These are phyloP conservation scores for Oreotrochilus melanogaster DNA, from an alignment of 2,113 vertebrate species.

Conservation along the genomic window DNA sequence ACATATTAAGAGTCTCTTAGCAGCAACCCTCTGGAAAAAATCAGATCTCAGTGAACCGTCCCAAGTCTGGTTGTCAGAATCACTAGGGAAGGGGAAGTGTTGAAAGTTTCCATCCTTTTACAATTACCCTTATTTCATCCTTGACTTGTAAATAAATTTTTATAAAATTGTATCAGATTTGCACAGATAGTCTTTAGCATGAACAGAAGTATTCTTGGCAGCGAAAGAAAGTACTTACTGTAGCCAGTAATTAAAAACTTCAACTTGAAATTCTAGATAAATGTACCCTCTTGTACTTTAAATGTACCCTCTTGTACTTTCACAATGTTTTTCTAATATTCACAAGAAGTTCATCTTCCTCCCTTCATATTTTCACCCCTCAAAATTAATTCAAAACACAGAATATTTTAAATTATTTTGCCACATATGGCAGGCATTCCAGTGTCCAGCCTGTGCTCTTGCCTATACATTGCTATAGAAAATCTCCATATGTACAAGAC, in stretches of 20 bases:
- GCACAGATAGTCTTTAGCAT: neutral
- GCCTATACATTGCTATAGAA: neutral
- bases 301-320: neutral
- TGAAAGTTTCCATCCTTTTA: neutral
- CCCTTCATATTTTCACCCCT: neutral
- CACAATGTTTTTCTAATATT: neutral
- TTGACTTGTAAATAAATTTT: neutral
- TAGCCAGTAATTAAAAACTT: neutral
- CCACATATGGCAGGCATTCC: neutral
- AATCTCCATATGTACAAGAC: neutral
- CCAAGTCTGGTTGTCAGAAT: neutral
- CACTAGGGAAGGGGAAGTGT: neutral
- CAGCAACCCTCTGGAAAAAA: neutral
- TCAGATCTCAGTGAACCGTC: neutral
- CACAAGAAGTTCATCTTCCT: neutral
- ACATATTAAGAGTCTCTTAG: neutral
- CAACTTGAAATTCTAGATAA: neutral
- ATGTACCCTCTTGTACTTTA: neutral
- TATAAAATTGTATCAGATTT: neutral
- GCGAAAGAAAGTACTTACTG: neutral
- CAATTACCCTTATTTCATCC: neutral
- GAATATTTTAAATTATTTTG: neutral
- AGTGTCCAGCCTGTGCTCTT: slow-evolving; percentile 9
- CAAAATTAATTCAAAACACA: neutral
- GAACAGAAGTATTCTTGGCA: neutral